Evolutionary conservation across 1,140 invertebrate species (phyloP).

Genomic region (Zaprionus camerounensis): DNA sequence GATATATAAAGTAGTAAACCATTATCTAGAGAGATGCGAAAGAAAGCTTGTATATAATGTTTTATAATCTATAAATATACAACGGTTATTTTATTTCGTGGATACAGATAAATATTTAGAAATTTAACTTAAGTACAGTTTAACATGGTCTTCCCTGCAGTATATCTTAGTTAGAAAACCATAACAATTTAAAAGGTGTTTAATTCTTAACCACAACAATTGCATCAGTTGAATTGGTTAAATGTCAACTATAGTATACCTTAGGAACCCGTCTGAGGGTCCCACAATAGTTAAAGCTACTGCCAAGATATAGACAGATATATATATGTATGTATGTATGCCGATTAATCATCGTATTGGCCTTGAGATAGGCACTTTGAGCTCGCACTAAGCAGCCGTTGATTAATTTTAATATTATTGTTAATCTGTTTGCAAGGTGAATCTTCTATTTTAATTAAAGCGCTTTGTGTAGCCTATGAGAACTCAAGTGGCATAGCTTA

Average conservation of each 20-base stretch:
- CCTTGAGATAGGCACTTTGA: slow-evolving; percentile 19
- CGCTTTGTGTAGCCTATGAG: slow-evolving; percentile 4
- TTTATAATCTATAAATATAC: too few relatives aligned
- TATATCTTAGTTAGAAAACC: not conserved
- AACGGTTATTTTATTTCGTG: too few relatives aligned
- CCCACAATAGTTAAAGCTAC: not conserved
- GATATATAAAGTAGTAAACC: too few relatives aligned
- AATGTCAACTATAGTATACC: not conserved
- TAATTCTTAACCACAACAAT: not conserved
- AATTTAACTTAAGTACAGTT: too few relatives aligned
- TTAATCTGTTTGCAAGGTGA: slow-evolving; percentile 16
- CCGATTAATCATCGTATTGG: not conserved
- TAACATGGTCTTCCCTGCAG: not conserved
- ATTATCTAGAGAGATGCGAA: too few relatives aligned
- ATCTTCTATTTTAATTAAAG: slow-evolving; percentile 13
- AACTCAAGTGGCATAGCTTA: slow-evolving; percentile 4
- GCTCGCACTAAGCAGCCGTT: slow-evolving; percentile 7
- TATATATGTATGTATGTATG: not conserved
- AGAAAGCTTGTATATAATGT: too few relatives aligned
- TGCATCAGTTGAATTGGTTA: not conserved
- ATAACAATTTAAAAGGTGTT: not conserved
- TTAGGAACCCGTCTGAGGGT: slow-evolving; percentile 1
- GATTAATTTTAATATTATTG: slow-evolving; percentile 8
- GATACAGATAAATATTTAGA: too few relatives aligned
- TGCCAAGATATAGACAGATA: not conserved